These are phyloP conservation scores for Shargacucullia verbasci DNA, from an alignment of 2,888 invertebrate species.

Conservation along the genomic window DNA sequence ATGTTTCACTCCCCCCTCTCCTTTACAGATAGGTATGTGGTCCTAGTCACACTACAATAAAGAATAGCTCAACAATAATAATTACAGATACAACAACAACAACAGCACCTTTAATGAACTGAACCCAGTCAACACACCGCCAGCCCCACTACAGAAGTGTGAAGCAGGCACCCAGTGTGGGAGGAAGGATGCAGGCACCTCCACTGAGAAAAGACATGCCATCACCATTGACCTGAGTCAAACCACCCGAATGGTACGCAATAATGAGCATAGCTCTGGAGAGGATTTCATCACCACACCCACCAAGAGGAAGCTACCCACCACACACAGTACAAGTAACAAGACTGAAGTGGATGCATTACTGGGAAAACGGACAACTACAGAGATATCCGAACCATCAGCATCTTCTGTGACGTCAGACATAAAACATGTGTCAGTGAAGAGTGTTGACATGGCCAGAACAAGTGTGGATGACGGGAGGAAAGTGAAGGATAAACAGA, in stretches of 20 bases:
- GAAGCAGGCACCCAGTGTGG: constrained; percentile 21
- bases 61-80: neutral
- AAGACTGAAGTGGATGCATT: neutral
- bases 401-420: too few species aligned
- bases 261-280: constrained; percentile 4
- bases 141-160: neutral
- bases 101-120: neutral
- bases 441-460: too few species aligned
- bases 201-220: neutral
- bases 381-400: too few species aligned
- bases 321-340: too few species aligned
- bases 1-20: too few species aligned
- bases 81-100: constrained; percentile 15
- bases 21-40: too few species aligned
- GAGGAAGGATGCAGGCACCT: neutral
- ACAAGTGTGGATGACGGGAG: too few species aligned
- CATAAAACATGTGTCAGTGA: too few species aligned
- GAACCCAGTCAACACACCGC: neutral
- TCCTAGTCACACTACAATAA: too few species aligned
- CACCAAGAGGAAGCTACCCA: neutral
- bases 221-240: constrained; percentile 2
- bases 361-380: neutral
- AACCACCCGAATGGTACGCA: neutral
- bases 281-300: constrained; percentile 10
- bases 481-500: too few species aligned